These are phyloP conservation scores for Terebella lapidaria DNA, from an alignment of 2,888 invertebrate genomes.

Conservation along the genomic window DNA sequence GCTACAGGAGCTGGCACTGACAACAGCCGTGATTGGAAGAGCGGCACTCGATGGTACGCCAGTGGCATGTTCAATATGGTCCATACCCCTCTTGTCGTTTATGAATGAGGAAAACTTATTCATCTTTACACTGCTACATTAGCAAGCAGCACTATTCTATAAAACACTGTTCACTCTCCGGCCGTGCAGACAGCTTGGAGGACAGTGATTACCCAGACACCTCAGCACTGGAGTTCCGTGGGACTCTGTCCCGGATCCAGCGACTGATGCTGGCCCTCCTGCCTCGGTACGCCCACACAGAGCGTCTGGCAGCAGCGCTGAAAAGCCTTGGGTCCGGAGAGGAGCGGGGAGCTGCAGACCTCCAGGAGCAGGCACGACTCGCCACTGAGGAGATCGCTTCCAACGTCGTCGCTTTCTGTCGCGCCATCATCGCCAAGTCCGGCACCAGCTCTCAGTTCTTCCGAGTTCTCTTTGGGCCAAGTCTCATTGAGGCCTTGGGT, in stretches of 20 bases:
- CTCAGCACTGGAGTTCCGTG: slow-evolving; percentile 40
- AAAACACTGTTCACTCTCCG: too few species aligned
- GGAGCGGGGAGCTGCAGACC: slow-evolving; percentile 25
- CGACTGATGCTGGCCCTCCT: slow-evolving; percentile 71
- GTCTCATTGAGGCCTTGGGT: slow-evolving; percentile 34
- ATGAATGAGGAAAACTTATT: too few species aligned
- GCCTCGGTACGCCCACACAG: slow-evolving; percentile 61
- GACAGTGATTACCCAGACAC: slow-evolving; percentile 31
- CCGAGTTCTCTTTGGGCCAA: slow-evolving; percentile 44
- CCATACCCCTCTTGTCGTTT: too few species aligned
- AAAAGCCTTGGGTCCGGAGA: background rate
- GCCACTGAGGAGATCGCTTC: slow-evolving; percentile 42
- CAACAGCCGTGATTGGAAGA: slow-evolving; percentile 71
- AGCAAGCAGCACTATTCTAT: too few species aligned
- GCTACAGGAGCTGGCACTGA: slow-evolving; percentile 69
- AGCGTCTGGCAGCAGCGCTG: slow-evolving; percentile 30
- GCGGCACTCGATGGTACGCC: slow-evolving; percentile 57
- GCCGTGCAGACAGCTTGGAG: slow-evolving; percentile 27
- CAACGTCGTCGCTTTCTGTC: slow-evolving; percentile 46
- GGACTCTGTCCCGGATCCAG: slow-evolving; percentile 62
- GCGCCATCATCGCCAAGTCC: slow-evolving; percentile 38
- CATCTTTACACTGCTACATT: too few species aligned
- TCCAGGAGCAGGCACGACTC: slow-evolving; percentile 31
- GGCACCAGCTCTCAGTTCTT: slow-evolving; percentile 24
- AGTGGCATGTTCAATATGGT: too few species aligned